phyloP scores from a whole-genome alignment of 2,113 vertebrate genomes.

The Nicator chloris region DNA sequence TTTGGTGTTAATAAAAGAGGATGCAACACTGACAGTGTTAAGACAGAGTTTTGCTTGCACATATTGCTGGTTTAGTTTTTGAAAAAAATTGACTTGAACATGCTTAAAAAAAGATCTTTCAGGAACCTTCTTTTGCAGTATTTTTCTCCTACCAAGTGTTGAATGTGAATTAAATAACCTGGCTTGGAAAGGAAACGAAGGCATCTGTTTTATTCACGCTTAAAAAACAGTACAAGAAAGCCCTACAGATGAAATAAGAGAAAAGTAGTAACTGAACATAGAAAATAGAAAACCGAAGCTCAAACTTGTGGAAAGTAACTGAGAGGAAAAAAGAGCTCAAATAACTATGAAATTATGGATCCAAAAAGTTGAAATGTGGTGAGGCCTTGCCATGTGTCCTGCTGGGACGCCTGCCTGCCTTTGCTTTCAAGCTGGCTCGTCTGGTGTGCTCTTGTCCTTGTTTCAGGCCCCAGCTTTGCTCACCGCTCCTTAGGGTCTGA shows the following conservation, averaged over 20 bases:
- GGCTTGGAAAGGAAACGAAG: constrained; percentile 20
- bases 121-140: background rate
- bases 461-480: background rate
- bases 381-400: background rate
- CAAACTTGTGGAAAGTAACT: background rate
- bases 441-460: background rate
- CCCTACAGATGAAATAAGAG: background rate
- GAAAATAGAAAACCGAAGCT: background rate
- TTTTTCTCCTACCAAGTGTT: background rate
- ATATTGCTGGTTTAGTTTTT: background rate
- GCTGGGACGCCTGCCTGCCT: background rate
- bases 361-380: background rate
- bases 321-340: background rate
- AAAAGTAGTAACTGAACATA: background rate
- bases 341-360: background rate
- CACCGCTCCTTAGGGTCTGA: background rate
- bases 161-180: background rate
- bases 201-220: constrained; percentile 18
- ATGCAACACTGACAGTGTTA: background rate
- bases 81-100: background rate
- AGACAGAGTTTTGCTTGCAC: background rate
- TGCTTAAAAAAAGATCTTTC: background rate
- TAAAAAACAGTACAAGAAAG: background rate
- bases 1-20: background rate
- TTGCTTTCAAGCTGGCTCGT: background rate